Conservation (phyloP, 2,797 vertebrate species). For the Oophaga sylvatica region DNA sequence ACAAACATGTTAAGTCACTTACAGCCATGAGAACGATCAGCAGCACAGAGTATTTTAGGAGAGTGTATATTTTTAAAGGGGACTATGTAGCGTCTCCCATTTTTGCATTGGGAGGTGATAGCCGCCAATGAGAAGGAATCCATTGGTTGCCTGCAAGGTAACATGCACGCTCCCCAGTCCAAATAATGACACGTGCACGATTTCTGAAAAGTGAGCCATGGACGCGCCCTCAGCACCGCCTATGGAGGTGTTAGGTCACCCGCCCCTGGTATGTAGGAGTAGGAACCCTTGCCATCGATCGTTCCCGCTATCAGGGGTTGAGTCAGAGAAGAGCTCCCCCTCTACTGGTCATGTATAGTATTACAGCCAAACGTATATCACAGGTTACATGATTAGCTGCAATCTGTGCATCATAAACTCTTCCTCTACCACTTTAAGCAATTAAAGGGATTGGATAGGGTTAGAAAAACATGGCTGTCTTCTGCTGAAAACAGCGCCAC, state of each 20-base stretch:
- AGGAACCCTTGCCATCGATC: neutral
- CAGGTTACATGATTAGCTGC: neutral
- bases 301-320: neutral
- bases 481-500: too few relatives aligned
- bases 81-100: neutral
- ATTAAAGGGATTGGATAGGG: too few relatives aligned
- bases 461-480: too few relatives aligned
- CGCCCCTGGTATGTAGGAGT: too few relatives aligned
- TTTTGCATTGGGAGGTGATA: too few relatives aligned
- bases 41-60: conserved; percentile 9
- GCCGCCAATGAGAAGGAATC: too few relatives aligned
- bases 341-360: neutral
- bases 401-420: neutral
- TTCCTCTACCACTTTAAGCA: neutral
- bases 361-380: neutral
- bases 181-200: too few relatives aligned
- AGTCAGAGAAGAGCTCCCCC: neutral
- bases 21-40: neutral
- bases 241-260: too few relatives aligned
- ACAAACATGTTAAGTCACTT: neutral
- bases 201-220: too few relatives aligned
- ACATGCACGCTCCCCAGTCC: too few relatives aligned
- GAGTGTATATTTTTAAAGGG: neutral
- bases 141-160: too few relatives aligned
- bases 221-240: too few relatives aligned